A percentile compares a stretch with the other conserved stretches of the same genome.
phyloP scores from a whole-genome alignment of 2,113 vertebrate genomes.

The Gallinago paraguaiae region DNA sequence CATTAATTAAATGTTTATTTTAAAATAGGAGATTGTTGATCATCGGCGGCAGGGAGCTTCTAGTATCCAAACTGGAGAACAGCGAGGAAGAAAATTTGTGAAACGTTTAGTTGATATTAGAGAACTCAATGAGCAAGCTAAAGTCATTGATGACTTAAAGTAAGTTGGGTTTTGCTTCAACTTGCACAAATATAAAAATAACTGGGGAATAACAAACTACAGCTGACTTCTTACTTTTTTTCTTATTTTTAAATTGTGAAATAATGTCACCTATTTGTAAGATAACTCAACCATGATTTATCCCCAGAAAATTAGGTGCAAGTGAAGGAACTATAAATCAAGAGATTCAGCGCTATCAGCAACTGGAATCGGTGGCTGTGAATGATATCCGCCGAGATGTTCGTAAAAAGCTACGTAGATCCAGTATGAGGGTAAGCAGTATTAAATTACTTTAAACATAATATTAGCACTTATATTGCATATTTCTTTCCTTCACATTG shows the following conservation, averaged over 20 bases:
- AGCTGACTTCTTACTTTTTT: not conserved
- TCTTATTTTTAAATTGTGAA: not conserved
- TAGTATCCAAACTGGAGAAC: conserved; percentile 82
- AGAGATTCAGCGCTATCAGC: conserved; percentile 97
- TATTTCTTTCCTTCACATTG: not conserved
- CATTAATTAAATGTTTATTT: conserved; percentile 4
- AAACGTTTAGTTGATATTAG: conserved; percentile 96
- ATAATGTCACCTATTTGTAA: not conserved
- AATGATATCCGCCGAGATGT: conserved; percentile 97
- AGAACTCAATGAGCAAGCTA: conserved; percentile 97
- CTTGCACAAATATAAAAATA: not conserved
- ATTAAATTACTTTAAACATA: not conserved
- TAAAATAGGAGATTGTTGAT: conserved; percentile 85
- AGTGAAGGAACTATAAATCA: conserved; percentile 99
- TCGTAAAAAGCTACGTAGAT: conserved; percentile 92
- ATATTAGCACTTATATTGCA: not conserved
- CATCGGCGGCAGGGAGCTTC: conserved; percentile 80
- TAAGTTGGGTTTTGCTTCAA: conserved; percentile 67
- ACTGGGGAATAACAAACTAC: not conserved
- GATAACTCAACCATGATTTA: not conserved
- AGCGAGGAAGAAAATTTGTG: conserved; percentile 87
- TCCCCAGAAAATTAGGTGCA: conserved; percentile 91
- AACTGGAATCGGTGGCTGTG: conserved; percentile 94
- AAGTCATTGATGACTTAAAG: conserved; percentile 98
- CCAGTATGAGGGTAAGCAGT: conserved; percentile 93